phyloP scores from a whole-genome alignment of 2,888 invertebrate species.

The Aphrophora alni region DNA sequence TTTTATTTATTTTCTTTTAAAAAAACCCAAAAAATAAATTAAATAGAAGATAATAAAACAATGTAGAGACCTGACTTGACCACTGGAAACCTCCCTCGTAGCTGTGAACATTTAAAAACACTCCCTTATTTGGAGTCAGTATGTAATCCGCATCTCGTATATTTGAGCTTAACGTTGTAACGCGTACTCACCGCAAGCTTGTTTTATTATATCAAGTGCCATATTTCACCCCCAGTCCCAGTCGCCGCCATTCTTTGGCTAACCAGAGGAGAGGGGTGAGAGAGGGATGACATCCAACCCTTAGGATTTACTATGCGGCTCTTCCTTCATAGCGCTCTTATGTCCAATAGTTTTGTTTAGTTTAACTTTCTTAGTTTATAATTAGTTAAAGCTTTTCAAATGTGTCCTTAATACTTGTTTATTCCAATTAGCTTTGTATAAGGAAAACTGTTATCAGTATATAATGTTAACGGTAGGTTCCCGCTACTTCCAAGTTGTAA shows the following conservation, averaged over 20 bases:
- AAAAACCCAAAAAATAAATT: background rate
- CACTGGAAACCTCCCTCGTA: background rate
- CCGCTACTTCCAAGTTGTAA: no score
- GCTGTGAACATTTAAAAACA: slow-evolving; percentile 1
- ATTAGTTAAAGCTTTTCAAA: no score
- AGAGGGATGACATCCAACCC: background rate
- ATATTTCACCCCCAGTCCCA: slow-evolving; percentile 22
- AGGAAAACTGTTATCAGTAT: no score
- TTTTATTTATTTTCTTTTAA: background rate
- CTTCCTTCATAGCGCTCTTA: background rate
- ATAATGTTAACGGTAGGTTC: no score
- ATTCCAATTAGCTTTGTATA: no score
- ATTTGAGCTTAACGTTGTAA: slow-evolving; percentile 26
- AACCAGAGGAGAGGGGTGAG: background rate
- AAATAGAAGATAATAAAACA: background rate
- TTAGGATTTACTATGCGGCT: slow-evolving; percentile 18
- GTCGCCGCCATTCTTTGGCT: slow-evolving; percentile 23
- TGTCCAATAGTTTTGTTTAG: background rate
- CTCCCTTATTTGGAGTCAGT: slow-evolving; percentile 2
- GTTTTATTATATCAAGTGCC: slow-evolving; percentile 36
- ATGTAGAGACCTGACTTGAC: background rate
- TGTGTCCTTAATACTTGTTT: no score
- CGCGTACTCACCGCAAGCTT: slow-evolving; percentile 28
- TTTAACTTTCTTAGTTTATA: background rate
- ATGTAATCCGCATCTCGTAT: slow-evolving; percentile 6